Base-by-base conservation (phyloP, 2,888 invertebrate genomes). In the Drosophila birchii region DNA sequence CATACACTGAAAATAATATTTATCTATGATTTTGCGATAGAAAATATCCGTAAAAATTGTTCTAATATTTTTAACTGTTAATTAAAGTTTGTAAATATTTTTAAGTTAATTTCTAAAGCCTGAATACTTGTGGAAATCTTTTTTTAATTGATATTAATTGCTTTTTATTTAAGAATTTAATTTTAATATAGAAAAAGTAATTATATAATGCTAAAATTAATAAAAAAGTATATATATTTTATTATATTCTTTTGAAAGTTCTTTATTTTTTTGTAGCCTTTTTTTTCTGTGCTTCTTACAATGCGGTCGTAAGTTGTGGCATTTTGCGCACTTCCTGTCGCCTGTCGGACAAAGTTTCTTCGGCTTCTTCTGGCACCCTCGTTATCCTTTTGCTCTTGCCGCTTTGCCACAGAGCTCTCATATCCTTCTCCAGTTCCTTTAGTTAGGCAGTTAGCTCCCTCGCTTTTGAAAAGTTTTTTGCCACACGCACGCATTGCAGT, bases 301-400 rank as follows among this genome's bases (percentile, higher is more conserved):
- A 82, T 79, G 75, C 78, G 71, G 86, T 78, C 74, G 69, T 70
- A 70, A 70, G 87, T 78, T 88, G 85, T 89, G 89, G 91, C 90
- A 90, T 89, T 91, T 91, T 90, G 91, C 91, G 91, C 91, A 90
- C 91, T 90, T 91, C 91, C 90, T 91, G 91, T 86, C 91, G 88
- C 81, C 82, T 89, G 89, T 81, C 89, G 67, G 82, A 68, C 80
- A 71, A 49, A 51, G 44, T 58, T 58, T 45, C 68, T 57, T 58
- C 58, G 34, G 60, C 44, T 44, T 44, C 66, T 29, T 74, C 71
- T 72, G 58, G 57, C 62, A 57, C 57, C 66, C 57, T 54, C 78
- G 78, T 71, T 67, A 72, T 70, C 72, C 78, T 81, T 69, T 79
- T 87, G 61, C 59, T 51, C 51, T 51, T 34, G 32, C 76, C 51